These are phyloP conservation scores for Brenthis hecate DNA, from an alignment of 2,888 invertebrate species.

Conservation along the genomic window DNA sequence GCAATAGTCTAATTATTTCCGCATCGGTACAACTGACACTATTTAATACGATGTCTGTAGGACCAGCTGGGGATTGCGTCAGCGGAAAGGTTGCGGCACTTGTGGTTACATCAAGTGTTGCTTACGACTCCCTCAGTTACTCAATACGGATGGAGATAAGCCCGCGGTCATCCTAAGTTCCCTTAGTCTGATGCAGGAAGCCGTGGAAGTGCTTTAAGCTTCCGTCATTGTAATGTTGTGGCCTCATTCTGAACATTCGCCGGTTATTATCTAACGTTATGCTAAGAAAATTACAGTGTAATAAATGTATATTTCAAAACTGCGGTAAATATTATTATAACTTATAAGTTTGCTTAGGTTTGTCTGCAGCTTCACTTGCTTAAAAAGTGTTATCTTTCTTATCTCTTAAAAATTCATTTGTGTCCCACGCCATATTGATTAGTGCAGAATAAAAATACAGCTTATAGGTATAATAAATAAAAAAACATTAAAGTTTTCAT, in stretches of 20 bases:
- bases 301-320: too few species aligned
- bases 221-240: slow-evolving; percentile 33
- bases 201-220: slow-evolving; percentile 33
- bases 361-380: too few species aligned
- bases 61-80: slow-evolving; percentile 67
- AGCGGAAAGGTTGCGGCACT: slow-evolving; percentile 74
- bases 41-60: slow-evolving; percentile 57
- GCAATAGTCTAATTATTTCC: slow-evolving; percentile 71
- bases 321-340: too few species aligned
- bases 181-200: slow-evolving; percentile 43
- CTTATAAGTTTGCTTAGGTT: too few species aligned
- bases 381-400: too few species aligned
- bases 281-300: background rate
- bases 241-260: slow-evolving; percentile 27
- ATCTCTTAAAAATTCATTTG: too few species aligned
- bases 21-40: slow-evolving; percentile 63
- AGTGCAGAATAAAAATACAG: too few species aligned
- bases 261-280: slow-evolving; percentile 20
- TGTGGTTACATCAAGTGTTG: slow-evolving; percentile 71
- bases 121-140: slow-evolving; percentile 63
- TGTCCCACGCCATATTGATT: too few species aligned
- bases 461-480: too few species aligned
- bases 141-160: slow-evolving; percentile 54
- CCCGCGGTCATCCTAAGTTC: slow-evolving; percentile 50
- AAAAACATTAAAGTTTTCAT: too few species aligned